Percentiles rank a stretch among this genome's conserved stretches.
Evolutionary conservation across 2,888 invertebrate species (phyloP).

Genomic region (Drosophila subsilvestris): DNA sequence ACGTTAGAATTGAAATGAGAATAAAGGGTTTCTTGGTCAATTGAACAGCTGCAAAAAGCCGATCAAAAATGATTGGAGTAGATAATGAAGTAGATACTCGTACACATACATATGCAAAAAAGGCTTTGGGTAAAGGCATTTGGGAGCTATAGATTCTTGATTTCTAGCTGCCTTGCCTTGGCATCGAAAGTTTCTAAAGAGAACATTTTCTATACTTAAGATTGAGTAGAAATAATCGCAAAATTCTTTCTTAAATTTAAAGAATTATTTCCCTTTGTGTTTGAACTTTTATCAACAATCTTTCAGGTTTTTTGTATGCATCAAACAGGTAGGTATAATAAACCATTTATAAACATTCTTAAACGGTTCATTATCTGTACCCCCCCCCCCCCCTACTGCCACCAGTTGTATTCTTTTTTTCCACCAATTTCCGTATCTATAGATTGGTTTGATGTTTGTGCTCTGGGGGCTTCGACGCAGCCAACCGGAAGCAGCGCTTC

Average conservation of each 20-base stretch:
- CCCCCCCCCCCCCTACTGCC: no score
- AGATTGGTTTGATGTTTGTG: conserved; percentile 9
- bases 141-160: neutral
- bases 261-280: neutral
- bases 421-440: conserved; percentile 21
- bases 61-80: neutral
- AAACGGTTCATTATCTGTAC: conserved; percentile 1
- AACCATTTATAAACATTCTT: conserved; percentile 12
- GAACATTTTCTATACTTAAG: neutral
- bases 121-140: neutral
- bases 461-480: conserved; percentile 31
- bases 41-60: neutral
- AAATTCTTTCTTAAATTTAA: neutral
- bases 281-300: no score
- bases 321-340: neutral
- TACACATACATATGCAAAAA: neutral
- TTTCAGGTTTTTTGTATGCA: neutral
- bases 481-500: conserved; percentile 66
- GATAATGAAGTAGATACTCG: neutral
- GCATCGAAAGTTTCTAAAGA: neutral
- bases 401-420: conserved; percentile 1
- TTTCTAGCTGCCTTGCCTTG: neutral
- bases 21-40: conserved; percentile 3
- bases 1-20: conserved; percentile 9
- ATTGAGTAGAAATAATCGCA: neutral